Base-by-base conservation (phyloP, 37 sponge, comb jelly and placozoan species). In the Spongia lamella region DNA sequence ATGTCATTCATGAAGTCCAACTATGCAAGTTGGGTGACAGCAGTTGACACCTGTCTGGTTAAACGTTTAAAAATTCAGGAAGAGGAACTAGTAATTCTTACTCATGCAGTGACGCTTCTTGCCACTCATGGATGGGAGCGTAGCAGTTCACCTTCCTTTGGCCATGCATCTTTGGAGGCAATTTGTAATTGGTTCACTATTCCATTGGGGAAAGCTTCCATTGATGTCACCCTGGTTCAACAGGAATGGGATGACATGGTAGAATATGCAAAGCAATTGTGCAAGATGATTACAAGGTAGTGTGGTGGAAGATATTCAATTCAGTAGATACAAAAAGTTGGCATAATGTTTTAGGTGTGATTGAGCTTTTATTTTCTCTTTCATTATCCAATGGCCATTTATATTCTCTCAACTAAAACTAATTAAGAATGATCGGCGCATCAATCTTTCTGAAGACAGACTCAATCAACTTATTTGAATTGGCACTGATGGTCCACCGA, bases 391-490 rank as follows among this genome's bases (percentile, higher is more conserved):
- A 89, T 80, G 85, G 90, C 31, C 54, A 63, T 20, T 24, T n/a
- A 31, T 78, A 39, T 78, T 78, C 54, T 78, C 69, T 16, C 67
- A 49, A 60, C 68, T 84, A 2, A 89, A 89, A 72, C 22, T 81
- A 14, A 68, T 85, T 29, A 79, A 79, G 53, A 43, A 35, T n/a
- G 51, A 80, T 14, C 40, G 66, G 35, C 34, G 68, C 19, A 26
- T 56, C 31, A 34, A 59, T 35, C 68, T 78, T 66, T 19, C 36
- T 24, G 79, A 78, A 34, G 39, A 74, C 35, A 33, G 47, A 49
- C 22, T 40, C 15, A 43, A 65, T 31, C 66, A 65, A 17, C 66
- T 65, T 6, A 11, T 65, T 20, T 13, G 66, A 7, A 65, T 65
- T 13, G 38, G 24, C 6, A 27, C 38, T 30, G 66, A 65, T 38